A percentile compares a stretch with the other conserved stretches of the same genome.
Conservation (phyloP, 1,140 invertebrate genomes). For the Trichonephila clavata region DNA sequence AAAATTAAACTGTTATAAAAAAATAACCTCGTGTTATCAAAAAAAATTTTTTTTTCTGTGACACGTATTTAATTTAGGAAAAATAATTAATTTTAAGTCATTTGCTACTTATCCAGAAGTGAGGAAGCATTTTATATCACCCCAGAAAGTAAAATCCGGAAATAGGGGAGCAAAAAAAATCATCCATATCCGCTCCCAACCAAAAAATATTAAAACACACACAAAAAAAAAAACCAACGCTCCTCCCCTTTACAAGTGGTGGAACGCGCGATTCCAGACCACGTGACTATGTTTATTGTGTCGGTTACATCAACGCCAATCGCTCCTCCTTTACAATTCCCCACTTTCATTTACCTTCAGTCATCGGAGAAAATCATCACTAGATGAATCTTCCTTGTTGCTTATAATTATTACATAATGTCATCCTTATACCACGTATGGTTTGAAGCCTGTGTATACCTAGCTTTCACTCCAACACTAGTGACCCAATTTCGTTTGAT, state of each 20-base stretch:
- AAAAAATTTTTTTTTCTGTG: not conserved
- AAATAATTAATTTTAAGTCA: not conserved
- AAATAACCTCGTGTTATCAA: no score
- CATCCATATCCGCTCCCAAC: slow-evolving; percentile 1
- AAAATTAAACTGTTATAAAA: no score
- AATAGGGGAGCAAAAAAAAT: slow-evolving; percentile 21
- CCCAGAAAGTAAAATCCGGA: slow-evolving; percentile 61
- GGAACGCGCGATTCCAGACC: slow-evolving; percentile 60
- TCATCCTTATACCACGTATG: not conserved
- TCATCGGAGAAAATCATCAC: not conserved
- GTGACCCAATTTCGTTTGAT: slow-evolving; percentile 61
- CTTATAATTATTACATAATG: slow-evolving; percentile 48
- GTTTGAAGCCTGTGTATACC: slow-evolving; percentile 17
- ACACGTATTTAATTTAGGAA: no score
- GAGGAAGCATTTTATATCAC: not conserved
- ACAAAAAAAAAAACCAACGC: slow-evolving; percentile 53
- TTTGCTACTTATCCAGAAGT: not conserved
- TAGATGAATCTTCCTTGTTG: slow-evolving; percentile 12
- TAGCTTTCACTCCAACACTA: slow-evolving; percentile 47
- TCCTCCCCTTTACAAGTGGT: slow-evolving; percentile 58
- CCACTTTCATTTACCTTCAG: slow-evolving; percentile 9
- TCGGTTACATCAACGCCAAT: slow-evolving; percentile 38
- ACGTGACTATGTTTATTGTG: slow-evolving; percentile 69
- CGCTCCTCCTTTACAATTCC: slow-evolving; percentile 26
- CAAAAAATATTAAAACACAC: slow-evolving; percentile 52